Conservation (phyloP, 2,888 invertebrate species). For the Microctonus aethiopoides region DNA sequence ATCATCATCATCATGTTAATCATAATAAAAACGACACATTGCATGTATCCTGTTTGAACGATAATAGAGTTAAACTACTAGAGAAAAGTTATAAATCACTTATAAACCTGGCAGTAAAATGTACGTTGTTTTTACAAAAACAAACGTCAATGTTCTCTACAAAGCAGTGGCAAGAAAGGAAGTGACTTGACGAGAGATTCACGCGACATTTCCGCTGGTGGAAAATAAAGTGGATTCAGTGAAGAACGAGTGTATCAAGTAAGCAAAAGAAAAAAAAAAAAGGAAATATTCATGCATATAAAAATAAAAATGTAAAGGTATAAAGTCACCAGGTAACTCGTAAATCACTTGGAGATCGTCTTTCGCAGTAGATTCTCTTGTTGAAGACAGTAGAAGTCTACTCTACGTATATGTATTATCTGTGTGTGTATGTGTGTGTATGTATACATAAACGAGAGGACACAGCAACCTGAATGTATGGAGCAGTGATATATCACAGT, state of each 20-base stretch:
- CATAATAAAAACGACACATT: not conserved
- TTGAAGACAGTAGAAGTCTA: not conserved
- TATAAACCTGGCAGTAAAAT: not conserved
- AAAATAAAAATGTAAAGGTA: slow-evolving; percentile 18
- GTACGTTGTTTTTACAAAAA: not conserved
- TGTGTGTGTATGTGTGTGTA: too few relatives aligned
- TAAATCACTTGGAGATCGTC: not conserved
- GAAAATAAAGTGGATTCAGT: not conserved
- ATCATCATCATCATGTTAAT: not conserved
- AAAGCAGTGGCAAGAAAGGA: not conserved
- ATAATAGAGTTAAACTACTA: slow-evolving; percentile 9
- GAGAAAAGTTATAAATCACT: slow-evolving; percentile 8
- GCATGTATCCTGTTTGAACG: not conserved
- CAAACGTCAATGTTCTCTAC: not conserved
- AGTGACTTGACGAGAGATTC: not conserved
- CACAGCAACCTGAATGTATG: not conserved
- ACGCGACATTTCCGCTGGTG: not conserved
- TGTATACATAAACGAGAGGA: not conserved
- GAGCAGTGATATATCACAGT: slow-evolving; percentile 44
- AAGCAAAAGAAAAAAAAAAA: not conserved
- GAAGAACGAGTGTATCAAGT: too few relatives aligned
- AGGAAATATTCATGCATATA: not conserved
- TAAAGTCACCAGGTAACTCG: not conserved
- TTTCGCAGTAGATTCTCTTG: not conserved
- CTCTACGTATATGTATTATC: too few relatives aligned